Base-by-base conservation (phyloP, 2,888 invertebrate genomes). In the Mesopsocus fuscifrons region DNA sequence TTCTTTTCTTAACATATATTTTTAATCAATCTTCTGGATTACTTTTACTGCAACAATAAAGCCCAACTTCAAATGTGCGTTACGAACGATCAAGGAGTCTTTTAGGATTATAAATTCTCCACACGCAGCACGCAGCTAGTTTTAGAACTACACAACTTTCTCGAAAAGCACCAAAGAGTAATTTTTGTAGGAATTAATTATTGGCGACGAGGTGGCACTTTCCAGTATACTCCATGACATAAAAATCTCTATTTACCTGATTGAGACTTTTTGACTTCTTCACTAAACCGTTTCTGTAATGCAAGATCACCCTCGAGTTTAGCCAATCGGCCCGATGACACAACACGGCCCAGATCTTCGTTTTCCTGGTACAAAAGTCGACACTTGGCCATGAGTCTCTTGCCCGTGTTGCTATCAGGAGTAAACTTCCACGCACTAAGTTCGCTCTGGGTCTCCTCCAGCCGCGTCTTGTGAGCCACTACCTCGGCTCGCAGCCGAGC, bases 341-440 rank as follows among this genome's bases (percentile, higher is more conserved):
- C 91, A 72, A 89, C 83, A 57, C 89, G 84, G 9, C 95, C 95
- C 16, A 97, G 69, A 57, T 97, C 95, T 61, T 95, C 95, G 62
- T 97, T 97, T 62, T 97, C 95, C 62, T 94, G 91, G 58, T 94
- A 85, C 38, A 97, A 64, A 51, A 91, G 66, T 48, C 94, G 74
- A 59, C 95, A 97, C 60, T 94, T 92, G 8, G 94, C 92, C 95
- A 97, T 95, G 51, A 97, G 67, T 51, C 94, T 77, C 64, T 95
- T 97, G 49, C 97, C 97, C 38, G 94, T 94, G 66, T 92, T 92
- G 49, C 92, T 94, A 63, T 97, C 97, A n/a, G 95, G 92, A 11
- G 95, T 95, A 63, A 97, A 97, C 64, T 97, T 97, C 94, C 95
- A 97, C 2, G 97, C 95, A 44, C 88, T 84, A 35, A 97, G 68